phyloP scores from a whole-genome alignment of 1,140 invertebrate species.

The Rhyzopertha dominica region DNA sequence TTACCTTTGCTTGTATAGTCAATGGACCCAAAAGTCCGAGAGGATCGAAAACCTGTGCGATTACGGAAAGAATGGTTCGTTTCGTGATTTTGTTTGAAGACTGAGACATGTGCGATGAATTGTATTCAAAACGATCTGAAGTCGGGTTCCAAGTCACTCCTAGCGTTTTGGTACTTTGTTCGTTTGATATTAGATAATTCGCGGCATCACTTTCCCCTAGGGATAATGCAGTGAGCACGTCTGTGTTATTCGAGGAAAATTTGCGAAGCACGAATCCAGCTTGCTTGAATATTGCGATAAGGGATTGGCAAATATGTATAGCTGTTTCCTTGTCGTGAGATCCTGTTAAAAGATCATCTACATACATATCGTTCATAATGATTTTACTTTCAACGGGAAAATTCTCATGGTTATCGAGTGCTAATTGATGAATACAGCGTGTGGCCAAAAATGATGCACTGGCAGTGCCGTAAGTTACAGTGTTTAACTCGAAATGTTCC shows the following conservation, averaged over 20 bases:
- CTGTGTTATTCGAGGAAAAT: slow-evolving; percentile 25
- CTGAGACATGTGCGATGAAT: slow-evolving; percentile 13
- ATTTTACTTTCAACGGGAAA: slow-evolving; percentile 22
- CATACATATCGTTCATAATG: slow-evolving; percentile 32
- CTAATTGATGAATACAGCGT: slow-evolving; percentile 23
- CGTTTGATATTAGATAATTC: slow-evolving; percentile 2
- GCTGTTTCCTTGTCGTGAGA: slow-evolving; percentile 1
- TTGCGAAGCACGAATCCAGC: slow-evolving; percentile 24
- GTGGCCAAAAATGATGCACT: slow-evolving; percentile 36
- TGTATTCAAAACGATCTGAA: slow-evolving; percentile 35
- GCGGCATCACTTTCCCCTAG: neutral
- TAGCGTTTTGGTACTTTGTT: slow-evolving; percentile 31
- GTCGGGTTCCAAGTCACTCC: slow-evolving; percentile 37
- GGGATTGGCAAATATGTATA: slow-evolving; percentile 22
- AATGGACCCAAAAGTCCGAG: slow-evolving; percentile 43
- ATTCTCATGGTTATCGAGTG: slow-evolving; percentile 9
- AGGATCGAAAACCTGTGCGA: slow-evolving; percentile 45
- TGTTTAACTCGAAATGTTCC: slow-evolving; percentile 34
- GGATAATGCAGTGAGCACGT: slow-evolving; percentile 4
- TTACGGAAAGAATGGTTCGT: slow-evolving; percentile 39
- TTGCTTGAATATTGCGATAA: slow-evolving; percentile 19
- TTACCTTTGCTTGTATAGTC: slow-evolving; percentile 41
- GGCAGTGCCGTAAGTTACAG: slow-evolving; percentile 41
- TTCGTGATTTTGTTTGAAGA: slow-evolving; percentile 34
- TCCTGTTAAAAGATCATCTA: slow-evolving; percentile 34